These are phyloP conservation scores for Nyctibius bracteatus DNA, from an alignment of 2,113 vertebrate genomes.

Conservation along the genomic window DNA sequence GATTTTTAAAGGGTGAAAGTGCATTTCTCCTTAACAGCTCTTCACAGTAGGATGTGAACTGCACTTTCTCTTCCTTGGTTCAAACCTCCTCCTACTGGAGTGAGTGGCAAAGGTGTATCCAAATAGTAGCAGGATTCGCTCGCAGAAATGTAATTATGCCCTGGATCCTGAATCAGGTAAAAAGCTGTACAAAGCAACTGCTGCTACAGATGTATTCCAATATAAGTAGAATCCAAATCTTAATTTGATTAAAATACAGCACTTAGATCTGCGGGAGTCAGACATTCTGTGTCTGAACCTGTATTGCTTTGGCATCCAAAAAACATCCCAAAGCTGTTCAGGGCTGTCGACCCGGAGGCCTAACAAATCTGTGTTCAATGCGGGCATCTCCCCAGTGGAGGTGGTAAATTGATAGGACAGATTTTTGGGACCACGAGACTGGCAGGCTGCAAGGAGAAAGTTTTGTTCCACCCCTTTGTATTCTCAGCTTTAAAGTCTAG, in stretches of 20 bases:
- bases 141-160: not conserved
- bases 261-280: not conserved
- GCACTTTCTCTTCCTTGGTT: not conserved
- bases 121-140: not conserved
- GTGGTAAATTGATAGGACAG: not conserved
- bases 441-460: not conserved
- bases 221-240: not conserved
- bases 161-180: not conserved
- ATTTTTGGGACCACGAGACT: not conserved
- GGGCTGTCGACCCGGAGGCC: not conserved
- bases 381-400: not conserved
- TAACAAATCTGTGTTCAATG: not conserved
- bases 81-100: not conserved
- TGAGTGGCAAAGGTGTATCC: not conserved
- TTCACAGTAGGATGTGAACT: not conserved
- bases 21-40: not conserved
- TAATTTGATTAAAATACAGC: not conserved
- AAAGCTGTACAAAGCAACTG: not conserved
- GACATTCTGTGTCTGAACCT: not conserved
- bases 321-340: not conserved
- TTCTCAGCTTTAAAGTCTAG: too few relatives aligned
- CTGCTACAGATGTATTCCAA: not conserved
- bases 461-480: not conserved
- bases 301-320: not conserved
- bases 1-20: slow-evolving; percentile 6